A percentile compares a stretch with the other conserved stretches of the same genome.
These are phyloP conservation scores for Zaprionus gabonicus DNA, from an alignment of 1,140 invertebrate species.

Conservation along the genomic window DNA sequence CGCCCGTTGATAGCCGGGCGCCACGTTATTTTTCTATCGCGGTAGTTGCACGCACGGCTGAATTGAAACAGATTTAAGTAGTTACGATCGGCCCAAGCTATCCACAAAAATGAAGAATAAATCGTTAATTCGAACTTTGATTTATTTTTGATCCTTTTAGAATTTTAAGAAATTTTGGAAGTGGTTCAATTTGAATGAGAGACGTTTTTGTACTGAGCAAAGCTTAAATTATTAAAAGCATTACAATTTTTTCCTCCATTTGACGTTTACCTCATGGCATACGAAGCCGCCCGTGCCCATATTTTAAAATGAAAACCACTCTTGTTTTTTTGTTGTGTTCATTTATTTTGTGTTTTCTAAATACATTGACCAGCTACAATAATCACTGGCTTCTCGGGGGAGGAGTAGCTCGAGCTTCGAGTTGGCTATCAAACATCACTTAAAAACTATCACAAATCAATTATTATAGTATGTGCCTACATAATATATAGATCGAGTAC, in stretches of 20 bases:
- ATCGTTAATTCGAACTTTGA: conserved; percentile 73
- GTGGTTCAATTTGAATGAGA: conserved; percentile 65
- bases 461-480: conserved; percentile 74
- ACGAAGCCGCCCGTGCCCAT: background rate
- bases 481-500: conserved; percentile 53
- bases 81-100: conserved; percentile 54
- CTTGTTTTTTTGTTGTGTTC: conserved; percentile 37
- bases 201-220: conserved; percentile 70
- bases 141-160: conserved; percentile 81
- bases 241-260: background rate
- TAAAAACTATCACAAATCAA: conserved; percentile 83
- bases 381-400: conserved; percentile 21
- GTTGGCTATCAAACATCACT: conserved; percentile 74
- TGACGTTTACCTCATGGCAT: conserved; percentile 22
- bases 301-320: background rate
- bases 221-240: conserved; percentile 7
- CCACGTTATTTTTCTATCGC: conserved; percentile 54
- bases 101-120: conserved; percentile 72
- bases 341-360: conserved; percentile 61
- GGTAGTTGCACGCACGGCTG: conserved; percentile 43
- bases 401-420: conserved; percentile 37
- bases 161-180: conserved; percentile 78
- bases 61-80: conserved; percentile 47
- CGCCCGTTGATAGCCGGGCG: conserved; percentile 63
- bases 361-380: conserved; percentile 56